phyloP scores from a whole-genome alignment of 2,797 vertebrate genomes.

The Gymnocypris eckloni region DNA sequence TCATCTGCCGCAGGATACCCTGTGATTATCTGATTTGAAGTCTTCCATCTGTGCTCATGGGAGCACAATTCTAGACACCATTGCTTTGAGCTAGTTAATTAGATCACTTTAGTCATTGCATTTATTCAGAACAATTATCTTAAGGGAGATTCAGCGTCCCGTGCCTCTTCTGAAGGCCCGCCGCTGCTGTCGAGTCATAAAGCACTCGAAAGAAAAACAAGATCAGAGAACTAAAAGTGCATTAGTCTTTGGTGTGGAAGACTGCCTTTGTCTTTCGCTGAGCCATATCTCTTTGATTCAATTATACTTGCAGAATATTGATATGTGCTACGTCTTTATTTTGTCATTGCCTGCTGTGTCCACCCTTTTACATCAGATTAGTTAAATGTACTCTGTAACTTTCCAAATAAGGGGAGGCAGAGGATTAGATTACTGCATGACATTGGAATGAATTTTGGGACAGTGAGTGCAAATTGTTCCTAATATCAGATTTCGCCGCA shows the following conservation, averaged over 20 bases:
- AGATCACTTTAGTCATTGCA: neutral
- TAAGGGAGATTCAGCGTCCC: neutral
- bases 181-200: neutral
- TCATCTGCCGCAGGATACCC: neutral
- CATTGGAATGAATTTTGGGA: constrained; percentile 52
- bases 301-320: constrained; percentile 6
- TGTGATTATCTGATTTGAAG: neutral
- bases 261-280: neutral
- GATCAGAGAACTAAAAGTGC: neutral
- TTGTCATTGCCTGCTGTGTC: neutral
- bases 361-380: constrained; percentile 64
- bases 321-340: neutral
- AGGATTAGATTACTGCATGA: constrained; percentile 57
- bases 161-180: neutral
- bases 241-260: constrained; percentile 8
- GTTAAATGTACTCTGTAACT: constrained; percentile 63
- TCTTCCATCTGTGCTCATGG: neutral
- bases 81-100: neutral
- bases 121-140: neutral
- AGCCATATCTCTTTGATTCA: neutral
- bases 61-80: neutral
- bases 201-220: neutral
- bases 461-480: constrained; percentile 47
- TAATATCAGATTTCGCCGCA: constrained; percentile 62
- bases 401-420: constrained; percentile 60